Conservation (phyloP, 2,888 invertebrate genomes). For the Aspidiotus rigidus region DNA sequence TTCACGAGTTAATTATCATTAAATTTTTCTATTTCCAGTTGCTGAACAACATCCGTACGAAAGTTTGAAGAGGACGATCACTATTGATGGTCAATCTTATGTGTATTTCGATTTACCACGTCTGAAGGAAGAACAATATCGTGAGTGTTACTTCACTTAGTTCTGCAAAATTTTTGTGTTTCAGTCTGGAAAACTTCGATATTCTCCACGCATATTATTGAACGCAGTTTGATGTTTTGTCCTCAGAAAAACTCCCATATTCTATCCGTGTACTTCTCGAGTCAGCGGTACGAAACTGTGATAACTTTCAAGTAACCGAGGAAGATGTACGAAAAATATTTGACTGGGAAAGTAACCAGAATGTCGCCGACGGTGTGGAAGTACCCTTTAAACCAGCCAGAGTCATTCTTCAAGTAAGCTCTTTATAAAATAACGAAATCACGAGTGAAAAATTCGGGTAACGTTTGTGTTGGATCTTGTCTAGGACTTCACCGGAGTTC, state of each 20-base stretch:
- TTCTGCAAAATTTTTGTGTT: constrained; percentile 20
- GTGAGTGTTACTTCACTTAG: constrained; percentile 49
- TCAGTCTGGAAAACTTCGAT: constrained; percentile 15
- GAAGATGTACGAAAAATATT: constrained; percentile 81
- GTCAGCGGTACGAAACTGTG: constrained; percentile 92
- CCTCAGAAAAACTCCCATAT: constrained; percentile 71
- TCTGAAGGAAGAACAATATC: constrained; percentile 58
- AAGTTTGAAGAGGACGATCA: constrained; percentile 52
- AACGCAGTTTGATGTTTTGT: constrained; percentile 9
- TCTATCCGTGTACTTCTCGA: constrained; percentile 87
- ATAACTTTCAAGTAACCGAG: constrained; percentile 69
- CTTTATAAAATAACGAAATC: not conserved
- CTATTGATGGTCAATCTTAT: constrained; percentile 54
- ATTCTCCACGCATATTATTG: not conserved
- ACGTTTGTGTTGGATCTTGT: not conserved
- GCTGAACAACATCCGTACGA: constrained; percentile 65
- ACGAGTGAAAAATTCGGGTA: not conserved
- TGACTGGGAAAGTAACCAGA: constrained; percentile 73
- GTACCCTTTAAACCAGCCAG: constrained; percentile 93
- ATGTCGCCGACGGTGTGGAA: constrained; percentile 63
- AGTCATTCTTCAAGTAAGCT: constrained; percentile 79
- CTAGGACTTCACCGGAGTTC: constrained; percentile 90
- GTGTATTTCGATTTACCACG: constrained; percentile 51
- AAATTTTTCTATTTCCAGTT: constrained; percentile 49
- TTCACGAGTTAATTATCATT: too few species aligned